Evolutionary conservation across 2,113 vertebrate species (phyloP).

Genomic region (Nothobranchius furzeri): DNA sequence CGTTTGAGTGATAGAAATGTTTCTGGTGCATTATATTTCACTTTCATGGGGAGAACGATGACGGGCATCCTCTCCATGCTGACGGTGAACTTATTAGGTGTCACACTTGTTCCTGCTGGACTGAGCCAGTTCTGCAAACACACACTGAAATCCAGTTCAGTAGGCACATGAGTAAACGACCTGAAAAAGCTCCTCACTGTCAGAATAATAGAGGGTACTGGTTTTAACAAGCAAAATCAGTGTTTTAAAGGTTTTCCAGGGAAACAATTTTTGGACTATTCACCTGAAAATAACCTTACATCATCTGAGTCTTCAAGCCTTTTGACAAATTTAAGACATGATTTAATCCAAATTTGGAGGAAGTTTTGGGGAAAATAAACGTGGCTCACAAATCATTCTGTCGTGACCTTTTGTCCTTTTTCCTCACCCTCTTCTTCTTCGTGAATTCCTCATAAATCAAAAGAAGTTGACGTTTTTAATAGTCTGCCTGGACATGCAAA

Average conservation of each 20-base stretch:
- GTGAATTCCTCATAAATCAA: slow-evolving; percentile 7
- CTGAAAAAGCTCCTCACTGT: slow-evolving; percentile 14
- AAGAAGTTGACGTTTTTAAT: background rate
- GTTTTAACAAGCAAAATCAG: slow-evolving; percentile 6
- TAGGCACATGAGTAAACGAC: slow-evolving; percentile 76
- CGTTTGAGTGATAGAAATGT: slow-evolving; percentile 12
- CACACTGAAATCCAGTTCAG: slow-evolving; percentile 81
- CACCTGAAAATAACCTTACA: background rate
- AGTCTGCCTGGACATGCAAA: slow-evolving; percentile 53
- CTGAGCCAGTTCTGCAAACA: slow-evolving; percentile 78
- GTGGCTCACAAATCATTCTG: background rate
- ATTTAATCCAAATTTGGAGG: background rate
- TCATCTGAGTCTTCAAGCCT: background rate
- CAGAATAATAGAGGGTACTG: slow-evolving; percentile 5
- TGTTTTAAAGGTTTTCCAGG: slow-evolving; percentile 18
- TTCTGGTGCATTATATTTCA: background rate
- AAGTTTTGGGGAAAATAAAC: background rate
- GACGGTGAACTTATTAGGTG: slow-evolving; percentile 38
- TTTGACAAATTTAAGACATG: background rate
- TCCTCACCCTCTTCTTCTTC: background rate
- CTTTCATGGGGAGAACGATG: background rate
- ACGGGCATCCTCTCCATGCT: background rate
- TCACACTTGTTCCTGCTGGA: slow-evolving; percentile 80
- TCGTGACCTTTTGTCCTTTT: background rate
- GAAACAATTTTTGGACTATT: background rate